These are phyloP conservation scores for Chiroxiphia lanceolata DNA, from an alignment of 2,797 vertebrate genomes.

Conservation along the genomic window DNA sequence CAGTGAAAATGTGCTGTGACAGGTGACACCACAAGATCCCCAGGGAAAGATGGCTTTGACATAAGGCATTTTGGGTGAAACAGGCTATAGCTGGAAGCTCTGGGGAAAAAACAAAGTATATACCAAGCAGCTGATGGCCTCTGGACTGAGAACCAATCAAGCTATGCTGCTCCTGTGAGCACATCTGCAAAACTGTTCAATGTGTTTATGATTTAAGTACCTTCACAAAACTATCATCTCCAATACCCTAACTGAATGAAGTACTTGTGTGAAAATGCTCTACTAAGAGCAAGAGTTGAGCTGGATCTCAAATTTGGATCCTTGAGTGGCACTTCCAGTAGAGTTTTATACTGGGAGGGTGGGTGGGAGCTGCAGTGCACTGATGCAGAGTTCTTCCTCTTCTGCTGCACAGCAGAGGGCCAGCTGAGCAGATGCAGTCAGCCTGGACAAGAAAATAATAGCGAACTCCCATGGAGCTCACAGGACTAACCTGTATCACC, in stretches of 20 bases:
- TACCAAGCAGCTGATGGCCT: not conserved
- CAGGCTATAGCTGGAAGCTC: not conserved
- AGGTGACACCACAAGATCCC: not conserved
- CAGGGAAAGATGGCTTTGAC: not conserved
- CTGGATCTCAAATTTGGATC: not conserved
- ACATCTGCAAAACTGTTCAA: not conserved
- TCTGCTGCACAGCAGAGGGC: not conserved
- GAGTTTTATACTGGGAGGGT: not conserved
- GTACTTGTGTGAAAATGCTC: not conserved
- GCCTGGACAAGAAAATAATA: not conserved
- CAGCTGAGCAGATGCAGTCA: not conserved
- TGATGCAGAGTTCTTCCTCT: not conserved
- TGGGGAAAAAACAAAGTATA: not conserved
- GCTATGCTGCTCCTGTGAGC: not conserved
- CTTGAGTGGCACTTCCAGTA: not conserved
- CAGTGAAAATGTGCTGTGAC: not conserved
- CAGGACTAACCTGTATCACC: not conserved
- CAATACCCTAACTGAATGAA: not conserved
- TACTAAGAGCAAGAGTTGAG: not conserved
- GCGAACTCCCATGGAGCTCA: not conserved
- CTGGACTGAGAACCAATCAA: not conserved
- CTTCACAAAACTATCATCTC: not conserved
- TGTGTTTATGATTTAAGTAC: not conserved
- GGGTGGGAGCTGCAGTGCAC: not conserved
- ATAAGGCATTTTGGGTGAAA: not conserved